A percentile compares a stretch with the other conserved stretches of the same genome.
phyloP scores from a whole-genome alignment of 2,888 invertebrate genomes.

The Andrena praecox region DNA sequence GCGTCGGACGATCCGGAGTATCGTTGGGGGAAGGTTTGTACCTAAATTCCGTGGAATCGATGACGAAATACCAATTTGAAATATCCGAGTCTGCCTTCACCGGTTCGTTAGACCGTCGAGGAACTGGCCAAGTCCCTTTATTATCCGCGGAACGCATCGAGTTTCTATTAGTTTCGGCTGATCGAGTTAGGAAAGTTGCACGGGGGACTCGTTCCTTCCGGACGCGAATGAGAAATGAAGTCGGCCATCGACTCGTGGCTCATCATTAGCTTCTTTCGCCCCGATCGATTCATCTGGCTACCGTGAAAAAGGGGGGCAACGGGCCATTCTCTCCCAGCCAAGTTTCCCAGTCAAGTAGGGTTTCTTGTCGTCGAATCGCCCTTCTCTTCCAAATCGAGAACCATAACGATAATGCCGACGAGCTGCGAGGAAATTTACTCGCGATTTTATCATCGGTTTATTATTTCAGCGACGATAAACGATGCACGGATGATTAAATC shows the following conservation, averaged over 20 bases:
- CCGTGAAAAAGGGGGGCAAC: not conserved
- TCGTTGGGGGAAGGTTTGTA: not conserved
- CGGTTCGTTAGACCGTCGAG: conserved; percentile 36
- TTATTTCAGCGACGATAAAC: conserved; percentile 6
- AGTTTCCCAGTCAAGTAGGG: not conserved
- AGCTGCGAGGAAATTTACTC: not conserved
- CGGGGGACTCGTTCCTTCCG: conserved; percentile 27
- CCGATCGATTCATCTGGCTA: conserved; percentile 37
- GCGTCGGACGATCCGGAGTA: not conserved
- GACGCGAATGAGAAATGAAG: conserved; percentile 50
- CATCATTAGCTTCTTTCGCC: conserved; percentile 41
- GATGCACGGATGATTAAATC: not conserved
- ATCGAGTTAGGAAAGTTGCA: conserved; percentile 54
- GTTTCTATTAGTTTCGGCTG: conserved; percentile 60
- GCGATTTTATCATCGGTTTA: conserved; percentile 4
- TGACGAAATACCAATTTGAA: conserved; percentile 8
- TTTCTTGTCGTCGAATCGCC: conserved; percentile 30
- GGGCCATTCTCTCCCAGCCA: not conserved
- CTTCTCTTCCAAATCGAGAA: conserved; percentile 4
- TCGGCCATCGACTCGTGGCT: conserved; percentile 42
- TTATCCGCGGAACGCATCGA: conserved; percentile 52
- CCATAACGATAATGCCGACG: not conserved
- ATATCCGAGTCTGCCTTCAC: conserved; percentile 22
- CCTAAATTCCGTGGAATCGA: conserved; percentile 1
- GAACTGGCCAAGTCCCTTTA: conserved; percentile 25